Evolutionary conservation across 2,888 invertebrate species (phyloP), one percentile per base, ranked within the genome.

Genomic region (Rhagonycha fulva): DNA sequence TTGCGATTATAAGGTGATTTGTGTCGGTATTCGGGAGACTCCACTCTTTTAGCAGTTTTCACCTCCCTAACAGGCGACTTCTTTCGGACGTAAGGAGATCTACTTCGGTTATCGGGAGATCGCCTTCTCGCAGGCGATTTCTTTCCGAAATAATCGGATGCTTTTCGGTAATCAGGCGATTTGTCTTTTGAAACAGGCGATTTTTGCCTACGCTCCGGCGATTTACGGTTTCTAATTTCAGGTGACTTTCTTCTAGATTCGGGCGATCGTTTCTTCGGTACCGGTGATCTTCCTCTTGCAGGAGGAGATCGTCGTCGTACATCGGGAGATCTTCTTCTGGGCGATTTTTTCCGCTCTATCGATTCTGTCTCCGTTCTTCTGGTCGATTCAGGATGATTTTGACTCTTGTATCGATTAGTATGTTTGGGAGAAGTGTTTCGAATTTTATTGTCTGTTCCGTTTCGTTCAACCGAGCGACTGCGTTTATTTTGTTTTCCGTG

Each of bases 101-200:
- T 66, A 14, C 62, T 76, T 28, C 76, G 47, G 11, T 14, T 68
- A 4, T 76, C 74, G 23, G 70, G 78, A 70, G 66, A 81, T 72
- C 76, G 78, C 72, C 76, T 76, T 9, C 76, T 76, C 23, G 76
- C 78, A 19, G 78, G 76, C 28, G 78, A 78, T 67, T 72, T 76
- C 28, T 30, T 67, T 66, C 75, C 69, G 26, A 26, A 32, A 75
- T 62, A 72, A 28, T 47, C 32, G 12, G 71, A 47, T n/a, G 62
- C 75, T 70, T 70, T 60, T 26, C 70, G 63, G 47, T 23, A 32
- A 68, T 66, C 70, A 9, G 72, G 70, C n/a, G 72, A 72, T 68
- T 60, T 68, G 2, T n/a, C 26, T 26, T 60, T 30, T 23, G 32
- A 9, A 24, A 11, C 14, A 9, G 72, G 61, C 12, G 75, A 68